Evolutionary conservation across 2,888 invertebrate genomes (phyloP).

Genomic region (Drosophila infuscata): DNA sequence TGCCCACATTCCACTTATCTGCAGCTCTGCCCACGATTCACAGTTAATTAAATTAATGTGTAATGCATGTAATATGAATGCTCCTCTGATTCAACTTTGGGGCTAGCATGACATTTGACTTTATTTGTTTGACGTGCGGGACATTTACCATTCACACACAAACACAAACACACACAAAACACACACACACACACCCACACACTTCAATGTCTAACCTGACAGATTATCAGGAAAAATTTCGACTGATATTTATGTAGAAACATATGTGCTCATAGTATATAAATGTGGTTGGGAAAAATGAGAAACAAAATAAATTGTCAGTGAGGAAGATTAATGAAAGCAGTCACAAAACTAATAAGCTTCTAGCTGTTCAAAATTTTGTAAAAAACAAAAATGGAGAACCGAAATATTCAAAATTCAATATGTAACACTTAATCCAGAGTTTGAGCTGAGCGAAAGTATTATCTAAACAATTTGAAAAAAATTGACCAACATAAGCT

Average conservation of each 20-base stretch:
- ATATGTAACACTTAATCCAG: neutral
- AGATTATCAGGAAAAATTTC: conserved; percentile 19
- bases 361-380: neutral
- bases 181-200: neutral
- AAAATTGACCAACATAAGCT: no score
- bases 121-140: conserved; percentile 19
- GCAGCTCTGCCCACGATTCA: conserved; percentile 29
- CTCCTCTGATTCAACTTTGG: conserved; percentile 42
- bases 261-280: conserved; percentile 1
- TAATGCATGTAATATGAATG: conserved; percentile 46
- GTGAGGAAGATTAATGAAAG: conserved; percentile 31
- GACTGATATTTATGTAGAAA: conserved; percentile 4
- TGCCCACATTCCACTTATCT: conserved; percentile 48
- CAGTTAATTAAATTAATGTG: conserved; percentile 74
- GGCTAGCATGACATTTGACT: conserved; percentile 52
- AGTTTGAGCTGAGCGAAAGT: neutral
- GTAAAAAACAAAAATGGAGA: neutral
- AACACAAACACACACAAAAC: neutral
- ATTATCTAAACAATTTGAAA: neutral
- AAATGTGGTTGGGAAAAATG: conserved; percentile 4
- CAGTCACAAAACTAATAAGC: conserved; percentile 1
- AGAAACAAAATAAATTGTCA: neutral
- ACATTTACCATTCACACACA: conserved; percentile 3
- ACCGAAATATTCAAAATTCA: neutral
- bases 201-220: conserved; percentile 1